Percentiles rank a stretch among this genome's conserved stretches.
Evolutionary conservation across 2,888 invertebrate species (phyloP).

Genomic region (Caenorhabditis afra): DNA sequence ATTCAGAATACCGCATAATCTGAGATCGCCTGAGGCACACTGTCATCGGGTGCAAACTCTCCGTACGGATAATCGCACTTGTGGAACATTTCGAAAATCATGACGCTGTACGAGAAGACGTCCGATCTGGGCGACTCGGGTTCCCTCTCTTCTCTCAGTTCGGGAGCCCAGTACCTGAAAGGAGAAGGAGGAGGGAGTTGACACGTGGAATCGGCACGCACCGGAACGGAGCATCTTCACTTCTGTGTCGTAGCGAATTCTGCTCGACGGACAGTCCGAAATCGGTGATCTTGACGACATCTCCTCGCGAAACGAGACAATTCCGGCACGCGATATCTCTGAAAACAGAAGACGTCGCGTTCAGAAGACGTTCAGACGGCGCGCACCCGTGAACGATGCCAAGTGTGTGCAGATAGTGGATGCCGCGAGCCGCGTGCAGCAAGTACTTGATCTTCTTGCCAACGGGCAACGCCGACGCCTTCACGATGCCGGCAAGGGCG

Average conservation of each 20-base stretch:
- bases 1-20: neutral
- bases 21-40: neutral
- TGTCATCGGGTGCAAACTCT: constrained; percentile 9
- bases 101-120: constrained; percentile 8
- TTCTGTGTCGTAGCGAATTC: neutral
- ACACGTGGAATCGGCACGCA: too few species aligned
- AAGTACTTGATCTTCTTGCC: constrained; percentile 15
- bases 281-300: constrained; percentile 19
- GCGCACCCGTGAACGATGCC: constrained; percentile 21
- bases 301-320: constrained; percentile 10
- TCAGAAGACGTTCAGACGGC: neutral
- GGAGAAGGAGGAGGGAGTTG: neutral
- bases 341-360: neutral
- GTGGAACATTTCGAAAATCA: constrained; percentile 32
- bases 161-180: constrained; percentile 24
- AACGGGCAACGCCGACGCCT: neutral
- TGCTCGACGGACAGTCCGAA: constrained; percentile 16
- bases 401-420: constrained; percentile 16
- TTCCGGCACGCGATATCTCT: constrained; percentile 30
- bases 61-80: neutral
- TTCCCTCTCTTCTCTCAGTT: neutral
- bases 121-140: constrained; percentile 12
- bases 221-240: neutral
- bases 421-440: constrained; percentile 20
- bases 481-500: constrained; percentile 2